Conservation (phyloP, 2,113 vertebrate species). For the Porphyrio hochstetteri region DNA sequence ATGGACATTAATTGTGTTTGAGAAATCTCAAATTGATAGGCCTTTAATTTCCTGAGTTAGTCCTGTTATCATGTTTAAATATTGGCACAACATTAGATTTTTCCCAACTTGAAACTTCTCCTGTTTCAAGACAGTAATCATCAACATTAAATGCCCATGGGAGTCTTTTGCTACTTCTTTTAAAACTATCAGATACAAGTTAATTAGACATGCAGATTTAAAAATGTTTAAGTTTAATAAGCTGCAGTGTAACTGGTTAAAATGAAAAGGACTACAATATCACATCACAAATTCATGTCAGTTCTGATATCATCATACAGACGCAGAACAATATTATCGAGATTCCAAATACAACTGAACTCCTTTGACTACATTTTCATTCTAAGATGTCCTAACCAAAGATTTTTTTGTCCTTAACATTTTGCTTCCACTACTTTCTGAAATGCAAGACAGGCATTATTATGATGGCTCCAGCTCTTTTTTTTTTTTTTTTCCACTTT, state of each 20-base stretch:
- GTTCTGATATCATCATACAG: not conserved
- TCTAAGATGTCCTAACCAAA: not conserved
- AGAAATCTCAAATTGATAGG: not conserved
- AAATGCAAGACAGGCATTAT: not conserved
- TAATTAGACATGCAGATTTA: not conserved
- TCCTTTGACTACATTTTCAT: not conserved
- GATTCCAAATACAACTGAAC: not conserved
- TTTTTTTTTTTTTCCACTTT: not conserved
- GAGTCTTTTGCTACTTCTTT: not conserved
- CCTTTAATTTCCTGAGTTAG: not conserved
- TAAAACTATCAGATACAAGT: not conserved
- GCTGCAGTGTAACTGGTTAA: not conserved
- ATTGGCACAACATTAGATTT: not conserved
- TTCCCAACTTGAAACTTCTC: not conserved
- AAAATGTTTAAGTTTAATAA: not conserved
- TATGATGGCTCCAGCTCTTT: not conserved
- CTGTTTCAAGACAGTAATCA: not conserved
- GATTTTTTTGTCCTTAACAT: not conserved
- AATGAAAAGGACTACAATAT: not conserved
- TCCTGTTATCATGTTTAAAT: not conserved
- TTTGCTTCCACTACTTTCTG: not conserved
- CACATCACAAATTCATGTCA: not conserved
- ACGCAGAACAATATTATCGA: not conserved
- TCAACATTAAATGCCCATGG: not conserved
- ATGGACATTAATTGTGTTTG: conserved; percentile 5